Conservation (phyloP, 2,113 vertebrate genomes). For the Ibidorhyncha struthersii region DNA sequence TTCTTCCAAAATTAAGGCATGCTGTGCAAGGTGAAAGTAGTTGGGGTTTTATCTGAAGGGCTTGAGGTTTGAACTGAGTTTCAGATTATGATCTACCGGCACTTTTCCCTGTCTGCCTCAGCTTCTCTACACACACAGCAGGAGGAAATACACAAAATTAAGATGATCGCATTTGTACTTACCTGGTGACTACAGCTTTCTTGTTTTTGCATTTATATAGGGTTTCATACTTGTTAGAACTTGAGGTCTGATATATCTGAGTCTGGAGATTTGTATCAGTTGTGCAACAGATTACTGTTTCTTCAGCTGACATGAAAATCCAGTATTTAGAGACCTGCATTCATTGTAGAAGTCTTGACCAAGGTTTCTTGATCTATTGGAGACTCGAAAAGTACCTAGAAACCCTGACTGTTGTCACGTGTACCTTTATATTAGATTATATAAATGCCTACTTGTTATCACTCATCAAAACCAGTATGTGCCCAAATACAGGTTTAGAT, state of each 20-base stretch:
- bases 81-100: background rate
- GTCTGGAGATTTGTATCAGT: background rate
- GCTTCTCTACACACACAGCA: background rate
- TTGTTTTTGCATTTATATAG: background rate
- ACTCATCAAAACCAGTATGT: background rate
- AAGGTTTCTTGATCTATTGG: background rate
- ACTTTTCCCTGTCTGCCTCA: background rate
- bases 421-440: background rate
- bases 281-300: background rate
- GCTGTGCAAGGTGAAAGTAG: background rate
- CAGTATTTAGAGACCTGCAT: background rate
- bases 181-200: background rate
- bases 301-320: background rate
- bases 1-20: background rate
- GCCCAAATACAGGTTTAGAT: background rate
- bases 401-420: background rate
- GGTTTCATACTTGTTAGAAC: background rate
- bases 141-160: background rate
- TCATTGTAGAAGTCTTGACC: background rate
- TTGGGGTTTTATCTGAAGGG: background rate
- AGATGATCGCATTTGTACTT: rapidly evolving
- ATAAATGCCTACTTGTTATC: background rate
- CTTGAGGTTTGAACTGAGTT: background rate
- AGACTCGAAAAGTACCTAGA: background rate
- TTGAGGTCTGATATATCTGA: background rate